Evolutionary conservation across 2,888 invertebrate species (phyloP).

Genomic region (Troides helena): DNA sequence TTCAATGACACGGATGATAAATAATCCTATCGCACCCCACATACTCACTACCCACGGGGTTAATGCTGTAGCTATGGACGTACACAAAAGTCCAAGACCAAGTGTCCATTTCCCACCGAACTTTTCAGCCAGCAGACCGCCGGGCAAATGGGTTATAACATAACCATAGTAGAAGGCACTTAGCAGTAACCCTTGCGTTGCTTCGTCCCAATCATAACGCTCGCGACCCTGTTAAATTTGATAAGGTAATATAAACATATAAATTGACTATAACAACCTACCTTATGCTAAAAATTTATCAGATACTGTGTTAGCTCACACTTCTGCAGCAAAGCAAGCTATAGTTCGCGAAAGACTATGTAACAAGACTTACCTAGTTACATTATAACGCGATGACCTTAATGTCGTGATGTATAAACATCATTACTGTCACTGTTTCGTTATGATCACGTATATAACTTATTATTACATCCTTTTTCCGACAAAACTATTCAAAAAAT

Average conservation of each 20-base stretch:
- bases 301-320: no score
- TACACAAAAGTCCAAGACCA: conserved; percentile 87
- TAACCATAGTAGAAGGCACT: conserved; percentile 93
- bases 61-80: conserved; percentile 87
- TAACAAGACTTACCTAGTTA: no score
- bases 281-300: no score
- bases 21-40: conserved; percentile 77
- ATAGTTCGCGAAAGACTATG: no score
- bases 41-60: conserved; percentile 85
- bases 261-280: no score
- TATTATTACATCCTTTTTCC: no score
- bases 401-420: no score
- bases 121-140: conserved; percentile 88
- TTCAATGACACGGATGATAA: conserved; percentile 76
- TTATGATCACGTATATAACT: no score
- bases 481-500: background rate
- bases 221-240: conserved; percentile 50
- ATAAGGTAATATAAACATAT: no score
- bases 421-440: no score
- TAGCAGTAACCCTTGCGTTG: conserved; percentile 86
- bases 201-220: conserved; percentile 84
- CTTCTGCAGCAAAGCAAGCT: no score
- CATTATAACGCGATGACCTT: no score
- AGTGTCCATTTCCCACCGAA: conserved; percentile 92
- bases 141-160: conserved; percentile 89